A percentile compares a stretch with the other conserved stretches of the same genome.
Evolutionary conservation across 2,888 invertebrate genomes (phyloP).

Genomic region (Lasiommata megera): DNA sequence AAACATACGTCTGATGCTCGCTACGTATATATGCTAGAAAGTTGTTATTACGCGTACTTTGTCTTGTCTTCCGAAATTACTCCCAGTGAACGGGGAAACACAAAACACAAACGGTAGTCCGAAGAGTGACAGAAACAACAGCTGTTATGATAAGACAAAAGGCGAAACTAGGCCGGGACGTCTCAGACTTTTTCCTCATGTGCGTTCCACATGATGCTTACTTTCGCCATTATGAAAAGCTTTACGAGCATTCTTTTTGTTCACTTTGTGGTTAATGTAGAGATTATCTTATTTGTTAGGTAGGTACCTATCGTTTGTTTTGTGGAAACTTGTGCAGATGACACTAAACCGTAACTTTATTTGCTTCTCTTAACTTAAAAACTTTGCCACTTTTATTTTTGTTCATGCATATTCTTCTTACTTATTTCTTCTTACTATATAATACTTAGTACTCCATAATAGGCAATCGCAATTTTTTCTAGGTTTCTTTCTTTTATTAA

Average conservation of each 20-base stretch:
- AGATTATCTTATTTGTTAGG: slow-evolving; percentile 18
- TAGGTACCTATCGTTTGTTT: slow-evolving; percentile 1
- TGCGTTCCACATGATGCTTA: slow-evolving; percentile 22
- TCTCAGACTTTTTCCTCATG: slow-evolving; percentile 13
- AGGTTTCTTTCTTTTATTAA: no score
- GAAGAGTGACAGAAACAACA: slow-evolving; percentile 9
- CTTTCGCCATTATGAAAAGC: slow-evolving; percentile 26
- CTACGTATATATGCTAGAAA: neutral
- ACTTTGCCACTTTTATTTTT: neutral
- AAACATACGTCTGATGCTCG: no score
- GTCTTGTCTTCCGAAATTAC: neutral
- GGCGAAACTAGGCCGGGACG: slow-evolving; percentile 10
- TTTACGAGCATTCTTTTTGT: slow-evolving; percentile 20
- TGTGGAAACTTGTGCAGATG: neutral
- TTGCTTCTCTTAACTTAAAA: neutral
- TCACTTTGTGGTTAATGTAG: slow-evolving; percentile 20
- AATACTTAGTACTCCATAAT: no score
- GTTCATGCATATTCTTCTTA: no score
- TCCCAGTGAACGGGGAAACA: neutral
- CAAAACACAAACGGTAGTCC: slow-evolving; percentile 5
- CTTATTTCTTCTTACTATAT: no score
- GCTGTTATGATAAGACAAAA: slow-evolving; percentile 14
- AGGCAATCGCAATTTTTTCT: no score
- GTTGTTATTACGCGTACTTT: neutral
- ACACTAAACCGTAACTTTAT: neutral